Conservation (phyloP, 2,797 vertebrate species). For the Astyanax mexicanus region DNA sequence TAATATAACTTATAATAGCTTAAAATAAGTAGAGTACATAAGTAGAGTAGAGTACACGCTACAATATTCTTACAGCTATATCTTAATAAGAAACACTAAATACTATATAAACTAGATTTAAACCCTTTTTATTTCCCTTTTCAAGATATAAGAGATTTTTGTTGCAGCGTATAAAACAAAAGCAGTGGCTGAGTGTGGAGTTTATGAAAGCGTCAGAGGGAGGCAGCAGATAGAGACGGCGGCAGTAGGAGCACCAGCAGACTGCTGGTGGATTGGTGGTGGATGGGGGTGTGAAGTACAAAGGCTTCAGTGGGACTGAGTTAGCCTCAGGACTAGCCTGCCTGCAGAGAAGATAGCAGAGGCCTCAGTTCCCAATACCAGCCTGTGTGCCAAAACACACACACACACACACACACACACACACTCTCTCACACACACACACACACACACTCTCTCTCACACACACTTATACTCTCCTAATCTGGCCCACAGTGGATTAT, state of each 20-base stretch:
- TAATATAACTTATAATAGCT: too few relatives aligned
- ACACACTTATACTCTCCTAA: constrained; percentile 69
- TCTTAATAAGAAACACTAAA: too few relatives aligned
- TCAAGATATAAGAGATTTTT: too few relatives aligned
- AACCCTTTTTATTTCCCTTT: too few relatives aligned
- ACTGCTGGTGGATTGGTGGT: constrained; percentile 45
- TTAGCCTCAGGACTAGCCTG: constrained; percentile 82
- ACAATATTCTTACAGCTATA: too few relatives aligned
- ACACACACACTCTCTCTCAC: constrained; percentile 37
- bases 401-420: constrained; percentile 39
- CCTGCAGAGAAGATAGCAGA: constrained; percentile 80
- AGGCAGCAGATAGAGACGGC: constrained; percentile 5
- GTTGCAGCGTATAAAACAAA: neutral
- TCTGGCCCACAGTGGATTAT: constrained; percentile 88
- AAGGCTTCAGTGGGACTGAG: constrained; percentile 80
- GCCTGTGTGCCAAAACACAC: constrained; percentile 60
- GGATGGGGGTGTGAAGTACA: constrained; percentile 76
- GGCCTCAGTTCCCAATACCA: constrained; percentile 69
- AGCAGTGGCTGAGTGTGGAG: neutral
- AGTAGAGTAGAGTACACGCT: too few relatives aligned
- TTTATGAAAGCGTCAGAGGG: neutral
- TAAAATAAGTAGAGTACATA: too few relatives aligned
- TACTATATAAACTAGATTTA: too few relatives aligned
- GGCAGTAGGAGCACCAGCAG: constrained; percentile 59
- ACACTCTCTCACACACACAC: constrained; percentile 29